Evolutionary conservation across 2,888 invertebrate genomes (phyloP).

Genomic region (Zootermopsis nevadensis): DNA sequence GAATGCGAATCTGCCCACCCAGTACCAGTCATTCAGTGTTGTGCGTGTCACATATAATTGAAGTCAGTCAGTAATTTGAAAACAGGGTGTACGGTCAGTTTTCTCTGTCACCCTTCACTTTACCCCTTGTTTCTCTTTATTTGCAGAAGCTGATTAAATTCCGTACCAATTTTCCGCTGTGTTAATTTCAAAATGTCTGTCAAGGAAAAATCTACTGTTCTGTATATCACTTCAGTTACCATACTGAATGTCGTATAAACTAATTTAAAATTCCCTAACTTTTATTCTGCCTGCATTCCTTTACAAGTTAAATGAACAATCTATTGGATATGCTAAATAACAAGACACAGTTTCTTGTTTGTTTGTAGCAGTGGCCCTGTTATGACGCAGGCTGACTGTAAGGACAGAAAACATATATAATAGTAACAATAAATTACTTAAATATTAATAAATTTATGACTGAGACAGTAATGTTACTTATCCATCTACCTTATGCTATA

Average conservation of each 20-base stretch:
- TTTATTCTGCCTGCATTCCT: background rate
- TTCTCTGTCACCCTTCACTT: background rate
- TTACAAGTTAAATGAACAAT: background rate
- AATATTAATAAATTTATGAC: too few relatives aligned
- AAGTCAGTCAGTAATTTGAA: conserved; percentile 31
- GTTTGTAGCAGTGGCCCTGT: too few relatives aligned
- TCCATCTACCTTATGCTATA: too few relatives aligned
- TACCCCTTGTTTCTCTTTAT: conserved; percentile 27
- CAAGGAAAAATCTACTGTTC: conserved; percentile 7
- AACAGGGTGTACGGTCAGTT: conserved; percentile 8
- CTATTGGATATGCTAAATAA: background rate
- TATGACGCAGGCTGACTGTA: too few relatives aligned
- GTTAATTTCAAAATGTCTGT: conserved; percentile 36
- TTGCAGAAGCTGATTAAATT: conserved; percentile 38
- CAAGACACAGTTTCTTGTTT: background rate
- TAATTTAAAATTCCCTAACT: background rate
- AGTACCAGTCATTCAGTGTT: background rate
- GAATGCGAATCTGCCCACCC: background rate
- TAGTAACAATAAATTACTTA: too few relatives aligned
- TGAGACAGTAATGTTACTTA: too few relatives aligned
- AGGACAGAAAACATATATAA: too few relatives aligned
- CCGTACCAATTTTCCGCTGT: conserved; percentile 38
- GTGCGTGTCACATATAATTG: conserved; percentile 33
- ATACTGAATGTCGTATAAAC: background rate
- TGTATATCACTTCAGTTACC: background rate